Base-by-base conservation (phyloP, 2,888 invertebrate genomes). In the Plebejus anna region DNA sequence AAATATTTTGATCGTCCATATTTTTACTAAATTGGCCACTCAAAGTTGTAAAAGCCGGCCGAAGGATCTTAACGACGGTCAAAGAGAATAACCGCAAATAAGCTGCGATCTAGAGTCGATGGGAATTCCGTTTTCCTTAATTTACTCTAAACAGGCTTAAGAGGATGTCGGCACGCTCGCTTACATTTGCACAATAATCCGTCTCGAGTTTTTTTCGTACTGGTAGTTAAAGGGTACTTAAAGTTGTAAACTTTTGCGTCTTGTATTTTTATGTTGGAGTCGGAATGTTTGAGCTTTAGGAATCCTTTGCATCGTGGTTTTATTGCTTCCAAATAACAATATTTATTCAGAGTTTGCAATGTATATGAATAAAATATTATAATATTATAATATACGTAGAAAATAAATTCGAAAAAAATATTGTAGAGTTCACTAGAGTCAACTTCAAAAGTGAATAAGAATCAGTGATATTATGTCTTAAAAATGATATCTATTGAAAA, bases 81-180 rank as follows among this genome's bases (percentile, higher is more conserved):
- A 94, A 93, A 93, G 92, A 90, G 93, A 90, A 92, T 93, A 92
- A 93, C 93, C 93, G 90, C 93, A 94, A 94, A 93, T 92, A 94
- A 93, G 92, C 91, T 88, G 89, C 91, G 89, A 92, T 93, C 90
- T 90, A 87, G 88, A 87, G 88, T 86, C 86, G 87, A 87, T 87
- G 87, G 87, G 91, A 92, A 91, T 90, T 90, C 90, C 87, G 85
- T 88, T 90, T 90, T 90, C 89, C 90, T 90, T 92, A 92, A 92
- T 92, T 92, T 88, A 89, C 89, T 87, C 89, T 88, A 89, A 91
- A 90, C 89, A 89, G 90, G 86, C 88, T 89, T 88, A 86, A 84
- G 86, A 87, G 87, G 86, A 86, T 86, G 85, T 83, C 84, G 87
- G 88, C 86, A 86, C 86, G 86, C 88, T 88, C 90, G 89, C 89